These are phyloP conservation scores for Chiropotes sagulatus DNA, from an alignment of 2,797 vertebrate genomes.

Conservation along the genomic window DNA sequence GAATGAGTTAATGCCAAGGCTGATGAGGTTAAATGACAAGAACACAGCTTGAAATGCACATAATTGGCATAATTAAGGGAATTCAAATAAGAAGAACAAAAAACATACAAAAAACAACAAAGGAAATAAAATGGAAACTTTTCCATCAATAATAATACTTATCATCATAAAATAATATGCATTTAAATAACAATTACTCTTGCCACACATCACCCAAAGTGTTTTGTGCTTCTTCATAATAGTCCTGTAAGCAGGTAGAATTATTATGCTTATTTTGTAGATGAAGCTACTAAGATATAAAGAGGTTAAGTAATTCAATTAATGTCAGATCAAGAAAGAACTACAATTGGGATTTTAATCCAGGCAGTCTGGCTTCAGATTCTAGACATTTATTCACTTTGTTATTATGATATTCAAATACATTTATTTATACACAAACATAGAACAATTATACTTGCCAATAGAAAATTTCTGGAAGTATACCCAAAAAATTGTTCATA, in stretches of 20 bases:
- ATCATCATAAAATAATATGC: not conserved
- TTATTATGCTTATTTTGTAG: not conserved
- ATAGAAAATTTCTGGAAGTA: not conserved
- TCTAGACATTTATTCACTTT: not conserved
- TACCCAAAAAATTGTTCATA: not conserved
- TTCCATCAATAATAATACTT: not conserved
- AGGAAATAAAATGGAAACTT: not conserved
- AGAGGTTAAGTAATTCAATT: not conserved
- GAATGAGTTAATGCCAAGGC: not conserved
- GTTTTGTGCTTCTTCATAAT: not conserved
- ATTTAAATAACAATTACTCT: not conserved
- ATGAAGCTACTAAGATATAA: not conserved
- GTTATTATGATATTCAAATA: not conserved
- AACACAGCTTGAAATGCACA: not conserved
- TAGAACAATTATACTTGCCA: not conserved
- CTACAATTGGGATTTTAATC: not conserved
- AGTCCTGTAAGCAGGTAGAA: not conserved
- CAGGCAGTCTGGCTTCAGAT: not conserved
- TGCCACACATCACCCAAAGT: no score
- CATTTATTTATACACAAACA: not conserved
- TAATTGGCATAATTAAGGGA: not conserved
- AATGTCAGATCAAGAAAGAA: not conserved
- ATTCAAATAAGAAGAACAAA: not conserved
- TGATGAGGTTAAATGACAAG: not conserved
- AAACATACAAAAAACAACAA: not conserved